phyloP scores from a whole-genome alignment of 2,888 invertebrate species.

The Aspidiotus rigidus region DNA sequence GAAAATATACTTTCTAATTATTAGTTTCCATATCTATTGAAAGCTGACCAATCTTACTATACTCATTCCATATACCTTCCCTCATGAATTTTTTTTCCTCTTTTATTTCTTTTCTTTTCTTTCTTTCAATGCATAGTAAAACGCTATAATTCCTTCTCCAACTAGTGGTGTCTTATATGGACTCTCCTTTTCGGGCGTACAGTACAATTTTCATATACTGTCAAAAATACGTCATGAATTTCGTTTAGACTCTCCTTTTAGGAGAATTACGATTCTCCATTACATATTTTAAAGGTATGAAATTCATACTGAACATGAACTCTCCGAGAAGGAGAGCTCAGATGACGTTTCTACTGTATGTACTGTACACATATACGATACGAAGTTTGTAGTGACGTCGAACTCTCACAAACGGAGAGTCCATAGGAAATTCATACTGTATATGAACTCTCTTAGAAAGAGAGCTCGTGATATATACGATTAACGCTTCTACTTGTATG shows the following conservation, averaged over 20 bases:
- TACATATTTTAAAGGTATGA: background rate
- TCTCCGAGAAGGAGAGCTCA: constrained; percentile 3
- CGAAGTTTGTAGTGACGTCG: too few relatives aligned
- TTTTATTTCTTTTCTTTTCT: constrained; percentile 1
- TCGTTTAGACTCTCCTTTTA: constrained; percentile 1
- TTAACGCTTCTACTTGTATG: too few relatives aligned
- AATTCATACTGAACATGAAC: background rate
- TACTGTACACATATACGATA: too few relatives aligned
- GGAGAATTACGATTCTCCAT: constrained; percentile 2
- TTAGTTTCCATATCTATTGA: too few relatives aligned
- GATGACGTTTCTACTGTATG: constrained; percentile 2
- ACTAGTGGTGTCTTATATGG: background rate
- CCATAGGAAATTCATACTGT: too few relatives aligned
- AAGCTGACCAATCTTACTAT: too few relatives aligned
- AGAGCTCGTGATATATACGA: too few relatives aligned
- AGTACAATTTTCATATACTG: constrained; percentile 1
- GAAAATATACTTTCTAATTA: too few relatives aligned
- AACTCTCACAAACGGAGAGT: too few relatives aligned
- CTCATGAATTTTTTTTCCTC: constrained; percentile 1
- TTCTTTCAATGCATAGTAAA: constrained; percentile 1
- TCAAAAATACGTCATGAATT: background rate
- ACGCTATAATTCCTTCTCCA: background rate
- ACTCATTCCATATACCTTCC: background rate
- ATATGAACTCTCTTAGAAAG: too few relatives aligned
- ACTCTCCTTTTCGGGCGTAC: background rate